Evolutionary conservation across 2,113 vertebrate species (phyloP).

Genomic region (Macheiramphus alcinus): DNA sequence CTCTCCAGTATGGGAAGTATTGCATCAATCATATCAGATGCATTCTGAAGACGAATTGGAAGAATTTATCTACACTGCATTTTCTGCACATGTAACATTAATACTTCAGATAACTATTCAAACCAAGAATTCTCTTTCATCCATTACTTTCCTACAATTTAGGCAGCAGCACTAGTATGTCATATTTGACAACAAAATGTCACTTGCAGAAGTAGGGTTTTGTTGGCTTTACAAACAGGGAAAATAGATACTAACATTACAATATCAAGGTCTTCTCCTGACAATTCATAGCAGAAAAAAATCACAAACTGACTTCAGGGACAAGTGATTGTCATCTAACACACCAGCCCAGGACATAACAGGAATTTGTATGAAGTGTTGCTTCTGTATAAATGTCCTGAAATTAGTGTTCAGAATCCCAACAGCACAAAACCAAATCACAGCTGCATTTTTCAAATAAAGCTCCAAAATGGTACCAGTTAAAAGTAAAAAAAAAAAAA

Average conservation of each 20-base stretch:
- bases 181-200: background rate
- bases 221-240: background rate
- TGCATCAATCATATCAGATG: background rate
- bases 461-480: background rate
- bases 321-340: background rate
- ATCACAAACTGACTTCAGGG: background rate
- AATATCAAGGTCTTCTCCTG: background rate
- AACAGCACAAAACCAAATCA: background rate
- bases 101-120: background rate
- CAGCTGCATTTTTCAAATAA: background rate
- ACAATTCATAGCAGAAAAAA: background rate
- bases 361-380: background rate
- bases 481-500: fast-evolving
- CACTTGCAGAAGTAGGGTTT: background rate
- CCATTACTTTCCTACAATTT: background rate
- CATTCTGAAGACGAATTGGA: background rate
- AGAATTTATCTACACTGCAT: background rate
- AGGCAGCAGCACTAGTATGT: background rate
- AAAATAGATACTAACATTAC: background rate
- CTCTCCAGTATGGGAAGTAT: background rate
- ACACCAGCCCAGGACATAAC: background rate
- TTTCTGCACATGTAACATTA: background rate
- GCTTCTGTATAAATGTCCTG: background rate
- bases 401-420: background rate
- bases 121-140: background rate